Evolutionary conservation across 2,888 invertebrate species (phyloP).

Genomic region (Actias luna): DNA sequence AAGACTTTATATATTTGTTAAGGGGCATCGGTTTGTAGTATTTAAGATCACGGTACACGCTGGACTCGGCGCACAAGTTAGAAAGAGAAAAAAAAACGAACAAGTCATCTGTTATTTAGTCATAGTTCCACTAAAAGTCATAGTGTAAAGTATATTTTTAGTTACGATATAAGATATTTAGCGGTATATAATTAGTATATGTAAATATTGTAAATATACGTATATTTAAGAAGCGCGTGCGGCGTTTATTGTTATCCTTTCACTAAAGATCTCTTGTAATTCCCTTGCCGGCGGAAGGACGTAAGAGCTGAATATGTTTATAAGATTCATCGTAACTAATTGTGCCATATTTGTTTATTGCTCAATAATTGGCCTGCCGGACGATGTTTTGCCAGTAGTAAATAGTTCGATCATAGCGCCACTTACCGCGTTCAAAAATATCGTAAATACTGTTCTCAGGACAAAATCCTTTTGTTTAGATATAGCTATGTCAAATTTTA

Average conservation of each 20-base stretch:
- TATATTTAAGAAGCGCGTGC: slow-evolving; percentile 51
- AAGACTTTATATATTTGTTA: slow-evolving; percentile 4
- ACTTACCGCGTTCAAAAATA: too few species aligned
- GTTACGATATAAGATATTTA: slow-evolving; percentile 32
- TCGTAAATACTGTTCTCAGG: too few species aligned
- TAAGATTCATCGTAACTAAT: slow-evolving; percentile 36
- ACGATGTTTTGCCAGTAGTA: too few species aligned
- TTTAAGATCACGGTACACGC: slow-evolving; percentile 20
- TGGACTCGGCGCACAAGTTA: slow-evolving; percentile 47
- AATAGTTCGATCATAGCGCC: too few species aligned
- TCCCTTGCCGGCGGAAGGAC: slow-evolving; percentile 71
- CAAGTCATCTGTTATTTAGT: slow-evolving; percentile 69
- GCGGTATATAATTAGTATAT: slow-evolving; percentile 17
- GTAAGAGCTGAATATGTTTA: slow-evolving; percentile 59
- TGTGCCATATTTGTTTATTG: slow-evolving; percentile 17
- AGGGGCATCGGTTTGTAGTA: neutral
- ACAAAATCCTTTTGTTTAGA: too few species aligned
- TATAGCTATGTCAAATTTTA: too few species aligned
- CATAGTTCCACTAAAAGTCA: slow-evolving; percentile 73
- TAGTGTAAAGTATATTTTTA: slow-evolving; percentile 52
- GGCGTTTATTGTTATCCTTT: slow-evolving; percentile 80
- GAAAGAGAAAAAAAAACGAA: too few species aligned
- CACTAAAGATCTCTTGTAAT: slow-evolving; percentile 80
- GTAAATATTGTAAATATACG: slow-evolving; percentile 47
- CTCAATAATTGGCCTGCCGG: too few species aligned